Conservation (phyloP, 2,888 invertebrate genomes). For the Synanthedon formicaeformis region DNA sequence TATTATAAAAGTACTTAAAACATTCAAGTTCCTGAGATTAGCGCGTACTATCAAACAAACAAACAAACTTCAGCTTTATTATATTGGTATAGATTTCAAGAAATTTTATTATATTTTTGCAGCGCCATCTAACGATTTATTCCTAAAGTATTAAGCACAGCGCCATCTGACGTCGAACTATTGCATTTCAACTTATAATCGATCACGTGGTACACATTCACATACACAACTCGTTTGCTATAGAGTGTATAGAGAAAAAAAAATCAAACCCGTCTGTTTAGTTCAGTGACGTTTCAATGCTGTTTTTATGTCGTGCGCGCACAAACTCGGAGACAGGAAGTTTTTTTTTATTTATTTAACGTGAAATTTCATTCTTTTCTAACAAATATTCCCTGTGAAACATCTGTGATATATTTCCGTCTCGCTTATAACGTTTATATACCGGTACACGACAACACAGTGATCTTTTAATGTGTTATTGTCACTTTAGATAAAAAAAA, state of each 20-base stretch:
- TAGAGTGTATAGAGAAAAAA: slow-evolving; percentile 27
- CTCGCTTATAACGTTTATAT: neutral
- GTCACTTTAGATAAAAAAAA: slow-evolving; percentile 10
- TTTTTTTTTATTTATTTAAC: neutral
- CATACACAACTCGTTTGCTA: slow-evolving; percentile 12
- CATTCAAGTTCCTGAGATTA: no score
- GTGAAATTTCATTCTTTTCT: neutral
- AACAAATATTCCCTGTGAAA: neutral
- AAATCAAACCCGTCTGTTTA: slow-evolving; percentile 58
- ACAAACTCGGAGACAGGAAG: neutral
- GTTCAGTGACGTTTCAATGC: slow-evolving; percentile 47
- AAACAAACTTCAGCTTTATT: no score
- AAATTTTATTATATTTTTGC: no score
- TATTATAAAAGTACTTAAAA: no score
- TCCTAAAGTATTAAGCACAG: no score
- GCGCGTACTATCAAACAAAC: no score
- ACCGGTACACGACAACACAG: neutral
- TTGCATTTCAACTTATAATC: slow-evolving; percentile 11
- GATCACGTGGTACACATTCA: slow-evolving; percentile 36
- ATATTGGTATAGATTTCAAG: no score
- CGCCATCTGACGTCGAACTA: no score
- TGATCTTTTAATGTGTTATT: slow-evolving; percentile 1
- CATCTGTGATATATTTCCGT: neutral
- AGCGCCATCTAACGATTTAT: slow-evolving; percentile 30
- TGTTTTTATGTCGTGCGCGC: slow-evolving; percentile 53